These are phyloP conservation scores for Orgyia antiqua DNA, from an alignment of 2,888 invertebrate genomes.

Conservation along the genomic window DNA sequence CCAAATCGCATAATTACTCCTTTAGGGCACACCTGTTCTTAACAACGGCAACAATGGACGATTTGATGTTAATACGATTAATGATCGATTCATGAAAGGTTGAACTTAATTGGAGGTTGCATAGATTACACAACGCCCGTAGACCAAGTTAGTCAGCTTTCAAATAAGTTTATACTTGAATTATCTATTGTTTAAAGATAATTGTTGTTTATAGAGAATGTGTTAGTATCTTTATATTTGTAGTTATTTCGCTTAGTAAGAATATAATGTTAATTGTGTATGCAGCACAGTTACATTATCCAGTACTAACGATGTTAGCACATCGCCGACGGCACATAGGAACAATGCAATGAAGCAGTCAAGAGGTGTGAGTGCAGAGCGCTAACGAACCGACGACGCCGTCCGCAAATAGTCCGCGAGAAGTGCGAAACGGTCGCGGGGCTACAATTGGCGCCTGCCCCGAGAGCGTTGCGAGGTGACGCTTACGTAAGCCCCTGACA, in stretches of 20 bases:
- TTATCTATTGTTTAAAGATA: constrained; percentile 13
- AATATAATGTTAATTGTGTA: constrained; percentile 1
- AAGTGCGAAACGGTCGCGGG: constrained; percentile 69
- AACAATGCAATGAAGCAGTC: constrained; percentile 40
- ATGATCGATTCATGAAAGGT: constrained; percentile 68
- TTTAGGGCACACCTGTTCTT: constrained; percentile 70
- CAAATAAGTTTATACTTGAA: constrained; percentile 19
- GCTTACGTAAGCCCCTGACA: constrained; percentile 75
- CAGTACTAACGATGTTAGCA: constrained; percentile 29
- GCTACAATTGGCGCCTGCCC: constrained; percentile 61
- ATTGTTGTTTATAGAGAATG: neutral
- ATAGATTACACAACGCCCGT: constrained; percentile 44
- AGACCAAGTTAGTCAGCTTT: constrained; percentile 20
- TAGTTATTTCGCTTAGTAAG: constrained; percentile 4
- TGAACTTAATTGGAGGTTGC: constrained; percentile 56
- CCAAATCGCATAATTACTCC: constrained; percentile 69
- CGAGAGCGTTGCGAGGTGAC: constrained; percentile 71
- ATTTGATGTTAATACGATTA: constrained; percentile 45
- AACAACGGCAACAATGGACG: constrained; percentile 54
- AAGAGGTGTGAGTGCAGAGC: constrained; percentile 36
- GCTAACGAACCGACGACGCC: constrained; percentile 54
- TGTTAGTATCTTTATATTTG: neutral
- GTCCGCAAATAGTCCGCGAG: constrained; percentile 65
- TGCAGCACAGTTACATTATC: neutral
- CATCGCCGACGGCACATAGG: constrained; percentile 27